Conservation (phyloP, 1,140 invertebrate species). For the Ooceraea biroi region DNA sequence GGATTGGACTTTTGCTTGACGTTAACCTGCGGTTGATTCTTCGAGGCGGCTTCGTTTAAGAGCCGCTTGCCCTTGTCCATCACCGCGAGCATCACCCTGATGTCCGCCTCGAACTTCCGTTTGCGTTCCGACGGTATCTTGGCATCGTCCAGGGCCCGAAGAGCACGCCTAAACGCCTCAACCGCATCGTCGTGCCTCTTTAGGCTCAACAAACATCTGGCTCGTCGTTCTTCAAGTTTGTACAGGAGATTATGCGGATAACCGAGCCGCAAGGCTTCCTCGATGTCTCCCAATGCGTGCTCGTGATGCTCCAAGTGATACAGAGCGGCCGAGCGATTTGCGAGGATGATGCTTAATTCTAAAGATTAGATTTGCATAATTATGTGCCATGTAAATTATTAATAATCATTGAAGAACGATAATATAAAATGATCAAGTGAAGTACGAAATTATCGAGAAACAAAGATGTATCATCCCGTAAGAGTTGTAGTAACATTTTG, state of each 20-base stretch:
- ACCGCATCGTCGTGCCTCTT: slow-evolving; percentile 90
- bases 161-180: slow-evolving; percentile 88
- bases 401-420: neutral
- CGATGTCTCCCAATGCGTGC: slow-evolving; percentile 90
- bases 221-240: slow-evolving; percentile 92
- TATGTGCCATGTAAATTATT: neutral
- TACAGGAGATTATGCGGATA: slow-evolving; percentile 92
- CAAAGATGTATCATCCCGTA: neutral
- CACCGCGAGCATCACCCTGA: slow-evolving; percentile 91
- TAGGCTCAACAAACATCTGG: slow-evolving; percentile 91
- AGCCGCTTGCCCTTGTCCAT: slow-evolving; percentile 87
- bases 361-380: slow-evolving; percentile 25
- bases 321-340: slow-evolving; percentile 95
- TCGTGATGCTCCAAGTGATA: slow-evolving; percentile 92
- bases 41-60: slow-evolving; percentile 78
- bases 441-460: neutral
- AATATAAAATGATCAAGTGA: slow-evolving; percentile 3
- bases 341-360: slow-evolving; percentile 91
- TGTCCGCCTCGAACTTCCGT: slow-evolving; percentile 89
- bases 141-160: slow-evolving; percentile 88
- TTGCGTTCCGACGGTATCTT: slow-evolving; percentile 89
- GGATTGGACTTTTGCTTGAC: slow-evolving; percentile 78
- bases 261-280: slow-evolving; percentile 89
- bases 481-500: neutral
- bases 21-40: slow-evolving; percentile 73